Evolutionary conservation across 2,113 vertebrate genomes (phyloP), one percentile per base, ranked within the genome.

Genomic region (Tachuris rubrigastra): DNA sequence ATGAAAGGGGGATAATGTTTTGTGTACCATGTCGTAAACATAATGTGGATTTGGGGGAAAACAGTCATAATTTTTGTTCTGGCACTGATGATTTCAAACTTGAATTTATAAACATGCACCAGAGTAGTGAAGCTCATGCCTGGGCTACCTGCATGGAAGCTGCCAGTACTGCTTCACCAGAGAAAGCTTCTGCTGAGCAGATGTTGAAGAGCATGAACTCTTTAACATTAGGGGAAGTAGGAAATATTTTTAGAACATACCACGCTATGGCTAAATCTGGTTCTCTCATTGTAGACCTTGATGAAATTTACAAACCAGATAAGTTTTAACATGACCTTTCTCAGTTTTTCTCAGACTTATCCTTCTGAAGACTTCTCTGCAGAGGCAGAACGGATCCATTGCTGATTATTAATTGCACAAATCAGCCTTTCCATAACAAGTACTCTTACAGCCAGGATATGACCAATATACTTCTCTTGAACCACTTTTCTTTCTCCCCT

Each of bases 61-160:
- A 87, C 23, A 85, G 71, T 79, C 72, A 95, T 72, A 98, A 97
- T 76, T 97, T 98, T 93, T 97, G 90, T 87, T 97, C 92, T 8
- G 97, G 97, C 55, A 98, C 96, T 13, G 97, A 98, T 94, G 97
- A 97, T 63, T 98, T 98, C 53, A 91, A 82, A 62, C 90, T 97
- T 44, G 97, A 98, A 68, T 94, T 97, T 82, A 93, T 98, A 95
- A 95, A 78, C 14, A 85, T 88, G 5, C 98, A 98, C 53, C 96
- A 98, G 30, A 95, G 65, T 55, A 98, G 97, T 7, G 95, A 98
- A 95, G 97, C 95, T 80, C 98, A 98, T 33, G 90, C 97, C 46
- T 97, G 95, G 91, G 97, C 98, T 44, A 94, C 86, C 4, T 85
- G 98, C 50, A 96, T 97, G 96, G 98, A 98, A 96, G 95, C 92